Base-by-base conservation (phyloP, 2,113 vertebrate genomes). In the Xenopus laevis region DNA sequence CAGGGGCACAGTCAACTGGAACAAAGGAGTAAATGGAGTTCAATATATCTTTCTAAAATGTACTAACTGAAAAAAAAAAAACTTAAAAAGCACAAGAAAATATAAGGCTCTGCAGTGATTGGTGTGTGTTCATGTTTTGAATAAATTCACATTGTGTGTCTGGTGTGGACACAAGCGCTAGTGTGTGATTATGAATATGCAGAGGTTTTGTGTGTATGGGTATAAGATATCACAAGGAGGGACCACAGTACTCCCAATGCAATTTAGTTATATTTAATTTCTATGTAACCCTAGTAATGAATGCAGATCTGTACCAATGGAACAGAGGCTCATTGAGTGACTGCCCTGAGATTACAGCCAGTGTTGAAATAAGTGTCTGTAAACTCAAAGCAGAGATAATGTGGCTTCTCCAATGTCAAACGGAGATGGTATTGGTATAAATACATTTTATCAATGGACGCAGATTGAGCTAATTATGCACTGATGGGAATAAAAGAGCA, bases 51-150 rank as follows among this genome's bases (percentile, higher is more conserved):
- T 60, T 60, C 55, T 77, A 77, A 77, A 52, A 70, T 65, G 66
- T 77, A 65, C 47, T 70, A 70, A 64, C 63, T 55, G 68, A 53
- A 60, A 67, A 77, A 68, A 71, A 60, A 67, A 77, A 77, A 77
- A 64, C 27, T 59, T 69, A 68, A 71, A 76, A 77, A 77, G 74
- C 74, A 77, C 74, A 77, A 77, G 74, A 69, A 77, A 77, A 77
- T 70, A 77, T 64, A 77, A 70, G 59, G 70, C 67, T 77, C 67
- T 77, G 17, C 74, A 69, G 60, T 70, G 67, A 77, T 47, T 59
- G 52, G 23, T 69, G 74, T 77, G 74, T 69, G 74, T 77, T 77
- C 59, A 77, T 77, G 59, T 76, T 76, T 76, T 76, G 30, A 76
- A 76, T 69, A 70, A 64, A 67, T 64, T 46, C 67, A 62, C 50